These are phyloP conservation scores for Blastobasis lacticolella DNA, from an alignment of 2,888 invertebrate species.

Conservation along the genomic window DNA sequence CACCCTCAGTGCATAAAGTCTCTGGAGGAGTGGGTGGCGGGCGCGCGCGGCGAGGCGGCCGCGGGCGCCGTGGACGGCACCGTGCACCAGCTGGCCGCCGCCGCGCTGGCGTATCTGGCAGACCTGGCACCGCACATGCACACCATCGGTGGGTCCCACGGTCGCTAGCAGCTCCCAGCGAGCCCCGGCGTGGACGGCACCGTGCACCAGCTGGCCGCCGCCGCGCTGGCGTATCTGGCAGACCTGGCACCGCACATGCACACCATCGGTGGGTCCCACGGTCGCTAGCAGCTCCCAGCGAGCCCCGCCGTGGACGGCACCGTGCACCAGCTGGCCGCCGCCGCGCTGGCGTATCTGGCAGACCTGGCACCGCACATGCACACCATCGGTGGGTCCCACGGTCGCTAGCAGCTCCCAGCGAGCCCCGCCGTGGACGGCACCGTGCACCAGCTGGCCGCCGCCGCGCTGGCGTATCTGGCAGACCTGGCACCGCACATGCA, in stretches of 20 bases:
- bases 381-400: constrained; percentile 45
- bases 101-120: constrained; percentile 93
- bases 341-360: constrained; percentile 93
- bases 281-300: constrained; percentile 84
- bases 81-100: constrained; percentile 96
- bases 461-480: constrained; percentile 93
- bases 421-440: constrained; percentile 95
- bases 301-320: constrained; percentile 95
- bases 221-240: constrained; percentile 93
- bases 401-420: constrained; percentile 84
- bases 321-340: constrained; percentile 96
- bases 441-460: constrained; percentile 96
- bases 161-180: constrained; percentile 84
- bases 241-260: constrained; percentile 82
- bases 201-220: constrained; percentile 96
- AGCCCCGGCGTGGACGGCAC: constrained; percentile 95
- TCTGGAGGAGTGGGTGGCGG: constrained; percentile 75
- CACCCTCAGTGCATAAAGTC: not conserved
- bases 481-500: constrained; percentile 82
- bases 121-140: constrained; percentile 82
- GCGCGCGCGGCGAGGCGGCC: constrained; percentile 81
- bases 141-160: constrained; percentile 45
- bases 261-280: constrained; percentile 45
- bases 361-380: constrained; percentile 82
- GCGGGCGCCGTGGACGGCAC: constrained; percentile 96